Evolutionary conservation across 2,113 vertebrate species (phyloP), one percentile per base, ranked within the genome.

Genomic region (Hiodon alosoides): DNA sequence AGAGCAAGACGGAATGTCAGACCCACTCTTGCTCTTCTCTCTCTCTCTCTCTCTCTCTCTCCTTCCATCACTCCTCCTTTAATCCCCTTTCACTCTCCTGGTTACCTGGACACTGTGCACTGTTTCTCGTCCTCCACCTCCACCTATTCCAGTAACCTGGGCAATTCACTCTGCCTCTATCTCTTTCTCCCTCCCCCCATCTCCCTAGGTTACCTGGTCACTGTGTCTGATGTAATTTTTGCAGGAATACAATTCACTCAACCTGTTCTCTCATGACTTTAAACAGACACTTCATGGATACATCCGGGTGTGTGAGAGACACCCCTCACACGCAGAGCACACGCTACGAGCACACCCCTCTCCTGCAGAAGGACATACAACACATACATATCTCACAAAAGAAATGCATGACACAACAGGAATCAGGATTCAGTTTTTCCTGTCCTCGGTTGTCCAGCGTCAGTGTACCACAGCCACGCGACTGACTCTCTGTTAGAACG

Each of bases 161-260:
- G 31, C 31, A 31, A 2, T 31, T 31, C 31, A 31, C 46, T 71
- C 68, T 83, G 58, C 53, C 58, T 76, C 57, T 72, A 81, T 53
- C 79, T 69, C 72, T 84, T 75, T 71, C 10, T 65, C 50, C 7
- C 70, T 51, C 70, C 70, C 50, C 66, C n/a, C 62, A 61, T 64
- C 65, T 61, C 48, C 52, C 52, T 64, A 74, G 57, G 78, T 69
- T 80, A 81, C 79, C 79, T 83, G 79, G 73, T 67, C 71, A 78
- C 78, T 66, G 73, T 71, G 71, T 59, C 77, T 78, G 79, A 83
- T 83, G 79, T 81, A 72, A 81, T 80, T 81, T 80, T 79, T 80
- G 75, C 80, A 79, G 73, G 59, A 80, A 77, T 77, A 80, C 76
- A 68, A 80, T 77, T 78, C 58, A 69, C 71, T 53, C 48, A 17